Evolutionary conservation across 2,797 vertebrate genomes (phyloP), one percentile per base, ranked within the genome.

Genomic region (Macropodus opercularis): DNA sequence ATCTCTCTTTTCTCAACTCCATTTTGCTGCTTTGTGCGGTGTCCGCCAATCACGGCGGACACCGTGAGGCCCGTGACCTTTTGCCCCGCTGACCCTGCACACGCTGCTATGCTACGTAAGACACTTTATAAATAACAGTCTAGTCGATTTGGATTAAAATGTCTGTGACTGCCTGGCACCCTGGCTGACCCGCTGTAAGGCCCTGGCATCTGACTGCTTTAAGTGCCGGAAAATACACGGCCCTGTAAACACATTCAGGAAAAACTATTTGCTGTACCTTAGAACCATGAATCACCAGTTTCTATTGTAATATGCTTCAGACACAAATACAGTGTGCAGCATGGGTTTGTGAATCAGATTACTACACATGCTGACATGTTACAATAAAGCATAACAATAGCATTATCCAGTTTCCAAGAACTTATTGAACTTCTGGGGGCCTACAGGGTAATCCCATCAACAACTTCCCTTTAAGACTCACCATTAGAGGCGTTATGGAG

Each of bases 61-160:
- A n/a, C n/a, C n/a, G n/a, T n/a, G 67, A 57, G 54, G 57, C 68
- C 51, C 10, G 10, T 86, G 82, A 90, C 82, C 89, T 50, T 75
- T 73, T 85, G 72, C 68, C 84, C 86, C 52, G 50, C 46, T 85
- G 73, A 63, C 74, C 80, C 49, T 40, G 35, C 22, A 51, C 91
- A 52, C 48, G 34, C 58, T 81, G 77, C 90, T 91, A 92, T 81
- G 77, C 90, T 91, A 92, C 92, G 91, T 94, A 93, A 92, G 86
- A 69, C 70, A 81, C 90, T 91, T 94, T 93, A 94, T 94, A 94
- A 94, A 95, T 94, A 96, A 93, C 90, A 76, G 89, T 91, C 93
- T 90, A 87, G 92, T 94, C 91, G 86, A 92, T 92, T 88, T 90
- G 90, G 91, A 95, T 87, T 93, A 95, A 91, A 91, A 89, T 90